Evolutionary conservation across 2,113 vertebrate species (phyloP), one percentile per base, ranked within the genome.

Genomic region (Clarias magur): DNA sequence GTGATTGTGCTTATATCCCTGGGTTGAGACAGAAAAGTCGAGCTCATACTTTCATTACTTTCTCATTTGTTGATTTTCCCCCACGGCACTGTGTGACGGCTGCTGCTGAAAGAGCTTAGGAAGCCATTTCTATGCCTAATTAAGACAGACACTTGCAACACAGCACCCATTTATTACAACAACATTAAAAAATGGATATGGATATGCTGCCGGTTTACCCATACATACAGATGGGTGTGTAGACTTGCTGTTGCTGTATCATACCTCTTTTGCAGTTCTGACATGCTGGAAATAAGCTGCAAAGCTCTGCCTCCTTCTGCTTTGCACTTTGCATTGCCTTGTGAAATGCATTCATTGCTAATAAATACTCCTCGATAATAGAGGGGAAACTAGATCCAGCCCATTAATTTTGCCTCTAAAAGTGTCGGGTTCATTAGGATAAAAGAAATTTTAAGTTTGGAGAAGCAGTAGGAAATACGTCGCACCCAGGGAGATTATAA

Each of bases 61-160:
- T 87, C 88, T 85, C 88, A 88, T 87, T 90, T 91, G 89, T 86
- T 88, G 90, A 89, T 88, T 68, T 81, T 84, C 80, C 90, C 90
- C 85, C 75, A 80, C 11, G 85, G 89, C 80, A 54, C 85, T 62
- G 73, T 65, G 76, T 54, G 38, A 88, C 27, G 83, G 65, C 85
- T 68, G 85, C 87, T 38, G 86, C 70, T 82, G 87, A 81, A 88
- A 82, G 85, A 82, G 73, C 59, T 88, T 86, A 86, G 80, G 84
- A 83, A 65, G 73, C 63, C 82, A 68, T 87, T 88, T 82, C 70
- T 88, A 85, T 89, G 85, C 79, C 80, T 91, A 91, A 91, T 90
- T 91, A 88, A 87, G 87, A 90, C 83, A 87, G 87, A 85, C 83
- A 80, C 85, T 87, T 80, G 53, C 48, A 83, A 84, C 72, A 85